Evolutionary conservation across 2,113 vertebrate genomes (phyloP).

Genomic region (Myotis davidii): DNA sequence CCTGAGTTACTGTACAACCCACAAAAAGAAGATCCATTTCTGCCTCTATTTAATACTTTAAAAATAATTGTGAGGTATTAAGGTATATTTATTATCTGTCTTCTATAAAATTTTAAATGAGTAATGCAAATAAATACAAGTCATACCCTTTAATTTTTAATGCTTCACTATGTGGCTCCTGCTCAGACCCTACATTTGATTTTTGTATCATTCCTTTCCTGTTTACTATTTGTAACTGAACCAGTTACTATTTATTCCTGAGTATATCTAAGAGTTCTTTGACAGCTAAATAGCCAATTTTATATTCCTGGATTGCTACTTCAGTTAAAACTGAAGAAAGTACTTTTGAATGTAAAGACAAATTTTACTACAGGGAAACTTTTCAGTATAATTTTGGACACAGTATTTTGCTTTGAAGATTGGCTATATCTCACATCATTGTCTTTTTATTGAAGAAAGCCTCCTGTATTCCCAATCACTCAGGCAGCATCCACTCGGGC

Average conservation of each 20-base stretch:
- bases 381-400: neutral
- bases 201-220: conserved; percentile 49
- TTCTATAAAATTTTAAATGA: conserved; percentile 27
- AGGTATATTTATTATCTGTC: conserved; percentile 1
- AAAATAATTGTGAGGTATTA: neutral
- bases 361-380: neutral
- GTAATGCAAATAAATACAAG: conserved; percentile 32
- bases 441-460: neutral
- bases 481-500: neutral
- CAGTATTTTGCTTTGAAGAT: conserved; percentile 5
- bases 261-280: conserved; percentile 16
- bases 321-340: conserved; percentile 30
- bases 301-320: conserved; percentile 10
- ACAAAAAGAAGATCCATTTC: neutral
- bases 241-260: conserved; percentile 51
- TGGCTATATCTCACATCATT: neutral
- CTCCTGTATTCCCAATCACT: neutral
- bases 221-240: conserved; percentile 37
- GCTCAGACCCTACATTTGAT: neutral
- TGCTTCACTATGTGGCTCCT: neutral
- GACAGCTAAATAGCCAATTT: neutral
- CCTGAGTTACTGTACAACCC: neutral
- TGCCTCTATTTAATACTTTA: neutral
- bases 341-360: neutral
- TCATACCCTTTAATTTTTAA: conserved; percentile 23